Conservation (phyloP, 2,888 invertebrate species). For the Phorcus lineatus region DNA sequence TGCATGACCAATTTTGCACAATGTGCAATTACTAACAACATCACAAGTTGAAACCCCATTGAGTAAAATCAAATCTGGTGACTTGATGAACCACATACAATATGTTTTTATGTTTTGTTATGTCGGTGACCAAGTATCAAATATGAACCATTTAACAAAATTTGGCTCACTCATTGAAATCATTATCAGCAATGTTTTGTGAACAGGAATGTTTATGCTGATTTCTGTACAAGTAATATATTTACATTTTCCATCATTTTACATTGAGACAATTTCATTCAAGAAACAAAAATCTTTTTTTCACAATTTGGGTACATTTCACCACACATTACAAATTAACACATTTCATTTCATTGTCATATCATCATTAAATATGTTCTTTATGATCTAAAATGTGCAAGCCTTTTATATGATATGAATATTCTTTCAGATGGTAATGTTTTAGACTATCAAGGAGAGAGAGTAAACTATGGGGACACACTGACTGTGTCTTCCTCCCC, state of each 20-base stretch:
- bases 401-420: not conserved
- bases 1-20: too few relatives aligned
- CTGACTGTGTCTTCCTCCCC: slow-evolving; percentile 27
- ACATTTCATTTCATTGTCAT: not conserved
- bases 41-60: too few relatives aligned
- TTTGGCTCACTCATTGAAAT: too few relatives aligned
- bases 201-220: not conserved
- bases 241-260: not conserved
- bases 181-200: not conserved
- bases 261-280: not conserved
- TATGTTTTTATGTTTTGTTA: too few relatives aligned
- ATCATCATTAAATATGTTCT: not conserved
- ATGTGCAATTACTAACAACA: too few relatives aligned
- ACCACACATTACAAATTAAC: not conserved
- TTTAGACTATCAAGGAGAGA: slow-evolving; percentile 22
- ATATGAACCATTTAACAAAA: too few relatives aligned
- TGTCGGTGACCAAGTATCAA: too few relatives aligned
- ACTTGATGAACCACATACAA: too few relatives aligned
- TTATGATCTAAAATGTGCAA: not conserved
- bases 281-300: not conserved
- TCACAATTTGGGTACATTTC: not conserved
- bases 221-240: too few relatives aligned
- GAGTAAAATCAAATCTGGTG: too few relatives aligned
- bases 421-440: not conserved
- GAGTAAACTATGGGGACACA: slow-evolving; percentile 31